Percentiles rank a stretch among this genome's conserved stretches.
Evolutionary conservation across 1,140 invertebrate genomes (phyloP).

Genomic region (Brachionus plicatilis): DNA sequence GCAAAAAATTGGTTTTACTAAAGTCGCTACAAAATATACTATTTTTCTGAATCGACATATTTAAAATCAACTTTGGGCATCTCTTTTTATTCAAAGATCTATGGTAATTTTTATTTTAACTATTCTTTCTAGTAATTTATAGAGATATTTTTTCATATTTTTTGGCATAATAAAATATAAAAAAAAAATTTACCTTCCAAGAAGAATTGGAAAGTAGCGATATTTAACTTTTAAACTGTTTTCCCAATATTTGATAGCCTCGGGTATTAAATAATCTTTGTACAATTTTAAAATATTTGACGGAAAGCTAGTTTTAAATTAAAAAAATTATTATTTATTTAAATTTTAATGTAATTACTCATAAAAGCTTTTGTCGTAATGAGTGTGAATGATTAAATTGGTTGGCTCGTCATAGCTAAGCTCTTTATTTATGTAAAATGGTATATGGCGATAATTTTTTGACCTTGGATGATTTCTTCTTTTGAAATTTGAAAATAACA

Average conservation of each 20-base stretch:
- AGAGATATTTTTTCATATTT: too few species aligned
- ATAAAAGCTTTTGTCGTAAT: background rate
- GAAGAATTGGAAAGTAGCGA: constrained; percentile 72
- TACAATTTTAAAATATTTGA: background rate
- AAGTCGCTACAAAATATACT: too few species aligned
- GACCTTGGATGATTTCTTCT: background rate
- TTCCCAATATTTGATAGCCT: constrained; percentile 88
- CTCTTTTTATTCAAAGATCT: too few species aligned
- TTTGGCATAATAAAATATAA: too few species aligned
- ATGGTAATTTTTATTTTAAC: too few species aligned
- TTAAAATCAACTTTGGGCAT: too few species aligned
- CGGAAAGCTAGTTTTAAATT: background rate
- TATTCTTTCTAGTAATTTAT: too few species aligned
- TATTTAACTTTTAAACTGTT: constrained; percentile 77
- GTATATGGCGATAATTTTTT: background rate
- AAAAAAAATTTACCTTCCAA: constrained; percentile 69
- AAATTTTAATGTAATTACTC: background rate
- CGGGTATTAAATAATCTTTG: constrained; percentile 63
- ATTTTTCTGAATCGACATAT: too few species aligned
- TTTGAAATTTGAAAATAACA: background rate
- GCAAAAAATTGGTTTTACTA: too few species aligned
- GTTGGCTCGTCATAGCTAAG: background rate
- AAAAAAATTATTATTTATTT: background rate
- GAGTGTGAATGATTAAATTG: constrained; percentile 2
- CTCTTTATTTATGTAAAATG: background rate